Conservation (phyloP, 2,113 vertebrate genomes). For the Calyptomena viridis region DNA sequence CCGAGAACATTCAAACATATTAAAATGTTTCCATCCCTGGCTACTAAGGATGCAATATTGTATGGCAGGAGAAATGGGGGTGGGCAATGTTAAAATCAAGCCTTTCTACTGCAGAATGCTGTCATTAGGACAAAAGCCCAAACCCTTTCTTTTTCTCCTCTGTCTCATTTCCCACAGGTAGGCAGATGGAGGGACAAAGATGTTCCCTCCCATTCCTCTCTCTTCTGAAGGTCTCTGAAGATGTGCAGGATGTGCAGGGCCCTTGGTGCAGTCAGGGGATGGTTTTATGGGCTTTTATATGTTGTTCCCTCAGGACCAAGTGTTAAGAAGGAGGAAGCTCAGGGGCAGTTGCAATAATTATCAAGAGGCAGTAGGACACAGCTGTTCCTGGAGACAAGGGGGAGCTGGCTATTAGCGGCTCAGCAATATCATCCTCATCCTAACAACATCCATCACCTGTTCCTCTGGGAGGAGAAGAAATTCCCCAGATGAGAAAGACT, state of each 20-base stretch:
- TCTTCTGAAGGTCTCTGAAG: not conserved
- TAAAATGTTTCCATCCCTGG: not conserved
- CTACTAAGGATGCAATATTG: not conserved
- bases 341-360: not conserved
- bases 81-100: not conserved
- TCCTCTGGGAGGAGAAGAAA: not conserved
- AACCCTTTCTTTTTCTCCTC: not conserved
- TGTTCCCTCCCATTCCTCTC: not conserved
- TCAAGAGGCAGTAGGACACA: not conserved
- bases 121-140: not conserved
- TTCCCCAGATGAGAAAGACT: not conserved
- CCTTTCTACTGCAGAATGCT: not conserved
- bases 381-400: not conserved
- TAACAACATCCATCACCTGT: not conserved
- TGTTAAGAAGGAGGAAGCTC: not conserved
- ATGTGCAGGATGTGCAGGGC: rapidly evolving
- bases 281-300: not conserved
- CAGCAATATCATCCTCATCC: not conserved
- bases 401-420: not conserved
- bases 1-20: not conserved
- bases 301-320: rapidly evolving
- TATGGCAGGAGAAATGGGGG: not conserved
- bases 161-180: not conserved
- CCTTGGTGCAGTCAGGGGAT: not conserved
- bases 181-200: not conserved